A percentile compares a stretch with the other conserved stretches of the same genome.
phyloP scores from a whole-genome alignment of 2,797 vertebrate genomes.

The Diplodus sargus region DNA sequence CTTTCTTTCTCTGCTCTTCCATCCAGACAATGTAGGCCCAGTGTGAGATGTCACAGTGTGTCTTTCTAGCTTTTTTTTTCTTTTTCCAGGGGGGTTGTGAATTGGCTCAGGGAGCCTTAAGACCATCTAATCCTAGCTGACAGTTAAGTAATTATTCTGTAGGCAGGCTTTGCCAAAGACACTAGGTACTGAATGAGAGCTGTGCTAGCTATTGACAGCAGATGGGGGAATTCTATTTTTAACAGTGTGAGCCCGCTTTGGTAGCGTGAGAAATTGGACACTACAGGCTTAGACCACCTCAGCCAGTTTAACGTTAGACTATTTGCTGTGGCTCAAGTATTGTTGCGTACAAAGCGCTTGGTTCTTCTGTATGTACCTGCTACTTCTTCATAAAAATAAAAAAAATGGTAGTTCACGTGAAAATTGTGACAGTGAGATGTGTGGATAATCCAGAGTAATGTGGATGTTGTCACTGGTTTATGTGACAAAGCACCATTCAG shows the following conservation, averaged over 20 bases:
- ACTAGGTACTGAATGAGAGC: conserved; percentile 71
- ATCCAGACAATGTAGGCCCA: conserved; percentile 56
- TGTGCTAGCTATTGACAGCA: conserved; percentile 65
- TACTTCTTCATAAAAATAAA: neutral
- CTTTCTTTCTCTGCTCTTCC: conserved; percentile 40
- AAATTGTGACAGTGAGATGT: too few relatives aligned
- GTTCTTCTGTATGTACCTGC: neutral
- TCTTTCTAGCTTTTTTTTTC: conserved; percentile 37
- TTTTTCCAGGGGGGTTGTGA: conserved; percentile 46
- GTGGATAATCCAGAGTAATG: neutral
- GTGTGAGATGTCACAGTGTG: conserved; percentile 69
- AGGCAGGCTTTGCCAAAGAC: conserved; percentile 73
- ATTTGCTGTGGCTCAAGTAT: conserved; percentile 16
- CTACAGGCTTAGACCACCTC: conserved; percentile 30
- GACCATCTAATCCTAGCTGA: conserved; percentile 80
- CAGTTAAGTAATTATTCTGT: conserved; percentile 83
- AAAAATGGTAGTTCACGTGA: neutral
- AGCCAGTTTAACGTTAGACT: conserved; percentile 11
- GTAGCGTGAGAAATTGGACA: conserved; percentile 73
- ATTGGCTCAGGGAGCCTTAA: conserved; percentile 75
- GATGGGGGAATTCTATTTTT: conserved; percentile 64
- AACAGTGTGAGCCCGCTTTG: conserved; percentile 46
- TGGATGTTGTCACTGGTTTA: neutral
- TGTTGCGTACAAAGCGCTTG: conserved; percentile 1
- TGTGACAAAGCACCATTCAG: too few relatives aligned